Conservation (phyloP, 2,113 vertebrate species). For the Pygoscelis antarcticus region DNA sequence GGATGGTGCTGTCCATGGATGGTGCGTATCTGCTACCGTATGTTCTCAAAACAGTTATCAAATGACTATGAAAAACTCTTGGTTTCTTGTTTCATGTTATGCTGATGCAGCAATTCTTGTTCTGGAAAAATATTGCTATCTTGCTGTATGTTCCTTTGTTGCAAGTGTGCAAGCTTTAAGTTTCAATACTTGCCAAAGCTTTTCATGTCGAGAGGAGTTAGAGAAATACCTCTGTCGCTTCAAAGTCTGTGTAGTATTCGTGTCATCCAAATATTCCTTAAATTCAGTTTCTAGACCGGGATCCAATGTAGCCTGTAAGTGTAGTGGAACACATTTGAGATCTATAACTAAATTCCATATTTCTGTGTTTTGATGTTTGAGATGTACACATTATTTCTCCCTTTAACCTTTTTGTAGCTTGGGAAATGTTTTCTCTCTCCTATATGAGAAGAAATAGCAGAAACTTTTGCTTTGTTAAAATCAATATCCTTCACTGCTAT, state of each 20-base stretch:
- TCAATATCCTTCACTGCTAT: background rate
- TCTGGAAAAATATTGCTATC: background rate
- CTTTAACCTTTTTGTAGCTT: background rate
- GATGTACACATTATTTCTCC: background rate
- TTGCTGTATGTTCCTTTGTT: background rate
- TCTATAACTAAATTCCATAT: background rate
- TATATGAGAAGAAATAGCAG: background rate
- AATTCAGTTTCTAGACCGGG: background rate
- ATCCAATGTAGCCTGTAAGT: background rate
- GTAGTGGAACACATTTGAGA: background rate
- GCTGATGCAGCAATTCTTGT: background rate
- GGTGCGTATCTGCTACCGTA: fast-evolving
- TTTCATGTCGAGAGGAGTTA: background rate
- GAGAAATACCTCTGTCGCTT: background rate
- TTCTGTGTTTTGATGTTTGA: background rate
- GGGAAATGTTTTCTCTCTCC: background rate
- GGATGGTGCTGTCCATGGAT: background rate
- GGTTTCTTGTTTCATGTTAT: background rate
- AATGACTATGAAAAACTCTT: background rate
- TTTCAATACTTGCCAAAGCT: background rate
- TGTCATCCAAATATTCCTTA: background rate
- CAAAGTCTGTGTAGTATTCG: background rate
- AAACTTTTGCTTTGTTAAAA: background rate
- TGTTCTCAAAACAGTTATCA: background rate
- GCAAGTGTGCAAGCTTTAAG: background rate